These are phyloP conservation scores for Lamellibrachia satsuma DNA, from an alignment of 2,888 invertebrate genomes.

Conservation along the genomic window DNA sequence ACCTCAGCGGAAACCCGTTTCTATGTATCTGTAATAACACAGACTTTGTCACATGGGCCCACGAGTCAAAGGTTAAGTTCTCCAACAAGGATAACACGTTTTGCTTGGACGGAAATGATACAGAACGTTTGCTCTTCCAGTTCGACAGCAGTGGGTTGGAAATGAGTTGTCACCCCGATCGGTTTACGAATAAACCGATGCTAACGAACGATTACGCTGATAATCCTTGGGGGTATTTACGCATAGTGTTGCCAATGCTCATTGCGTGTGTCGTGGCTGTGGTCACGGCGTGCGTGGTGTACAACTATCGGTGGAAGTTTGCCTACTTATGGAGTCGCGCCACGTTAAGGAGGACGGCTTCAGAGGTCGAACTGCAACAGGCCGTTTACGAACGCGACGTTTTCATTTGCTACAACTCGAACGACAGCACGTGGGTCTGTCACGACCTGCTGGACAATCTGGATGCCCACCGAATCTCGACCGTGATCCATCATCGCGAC, in stretches of 20 bases:
- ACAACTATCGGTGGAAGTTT: not conserved
- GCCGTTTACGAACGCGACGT: conserved; percentile 71
- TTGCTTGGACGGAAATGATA: not conserved
- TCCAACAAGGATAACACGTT: not conserved
- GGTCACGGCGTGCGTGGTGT: not conserved
- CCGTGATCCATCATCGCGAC: conserved; percentile 77
- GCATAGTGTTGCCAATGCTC: not conserved
- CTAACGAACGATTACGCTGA: not conserved
- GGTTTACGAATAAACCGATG: not conserved
- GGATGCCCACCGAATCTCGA: conserved; percentile 68
- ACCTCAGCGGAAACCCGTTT: not conserved
- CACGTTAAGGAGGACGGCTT: not conserved
- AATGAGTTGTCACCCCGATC: not conserved
- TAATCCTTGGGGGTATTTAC: not conserved
- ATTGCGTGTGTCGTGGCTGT: not conserved
- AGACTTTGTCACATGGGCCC: not conserved
- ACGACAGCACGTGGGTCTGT: conserved; percentile 74
- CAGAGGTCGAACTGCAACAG: not conserved
- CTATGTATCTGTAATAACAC: not conserved
- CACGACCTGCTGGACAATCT: conserved; percentile 74
- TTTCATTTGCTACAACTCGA: conserved; percentile 77
- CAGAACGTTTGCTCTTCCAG: not conserved
- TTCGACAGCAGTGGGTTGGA: not conserved
- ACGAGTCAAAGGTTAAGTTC: not conserved
- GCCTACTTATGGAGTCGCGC: not conserved